Evolutionary conservation across 2,797 vertebrate species (phyloP).

Genomic region (Protosalanx chinensis): DNA sequence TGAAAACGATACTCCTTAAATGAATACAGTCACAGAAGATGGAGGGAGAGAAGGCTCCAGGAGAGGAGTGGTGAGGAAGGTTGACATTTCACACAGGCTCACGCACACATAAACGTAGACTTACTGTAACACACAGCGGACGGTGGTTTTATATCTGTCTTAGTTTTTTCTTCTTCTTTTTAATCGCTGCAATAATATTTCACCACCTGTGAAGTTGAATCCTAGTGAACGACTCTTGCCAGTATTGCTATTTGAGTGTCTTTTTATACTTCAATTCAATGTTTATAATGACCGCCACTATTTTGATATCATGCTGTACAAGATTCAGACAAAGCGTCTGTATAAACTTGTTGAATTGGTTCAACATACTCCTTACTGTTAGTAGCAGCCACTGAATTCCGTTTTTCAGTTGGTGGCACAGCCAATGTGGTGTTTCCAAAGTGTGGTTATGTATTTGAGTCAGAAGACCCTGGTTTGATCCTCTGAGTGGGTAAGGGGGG

Average conservation of each 20-base stretch:
- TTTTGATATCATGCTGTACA: conserved; percentile 12
- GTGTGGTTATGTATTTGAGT: too few species aligned
- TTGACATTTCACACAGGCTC: conserved; percentile 15
- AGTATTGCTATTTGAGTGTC: neutral
- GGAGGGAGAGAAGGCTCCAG: neutral
- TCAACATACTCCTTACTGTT: neutral
- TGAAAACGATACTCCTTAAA: conserved; percentile 38
- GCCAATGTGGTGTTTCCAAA: too few species aligned
- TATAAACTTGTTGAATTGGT: conserved; percentile 1
- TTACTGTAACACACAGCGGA: neutral
- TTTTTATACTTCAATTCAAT: conserved; percentile 2
- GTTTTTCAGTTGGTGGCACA: too few species aligned
- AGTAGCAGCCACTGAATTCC: too few species aligned
- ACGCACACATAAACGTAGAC: neutral
- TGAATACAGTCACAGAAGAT: conserved; percentile 7
- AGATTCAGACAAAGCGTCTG: conserved; percentile 17
- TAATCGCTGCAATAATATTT: conserved; percentile 9
- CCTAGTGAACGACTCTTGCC: neutral
- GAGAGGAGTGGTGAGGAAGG: neutral
- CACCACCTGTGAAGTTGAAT: neutral
- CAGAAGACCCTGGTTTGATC: too few species aligned
- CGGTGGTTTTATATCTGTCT: neutral
- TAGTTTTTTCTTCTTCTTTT: conserved; percentile 4
- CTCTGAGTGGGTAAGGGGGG: too few species aligned
- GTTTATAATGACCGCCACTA: neutral